These are phyloP conservation scores for Sisor rabdophorus DNA, from an alignment of 2,113 vertebrate genomes.

Conservation along the genomic window DNA sequence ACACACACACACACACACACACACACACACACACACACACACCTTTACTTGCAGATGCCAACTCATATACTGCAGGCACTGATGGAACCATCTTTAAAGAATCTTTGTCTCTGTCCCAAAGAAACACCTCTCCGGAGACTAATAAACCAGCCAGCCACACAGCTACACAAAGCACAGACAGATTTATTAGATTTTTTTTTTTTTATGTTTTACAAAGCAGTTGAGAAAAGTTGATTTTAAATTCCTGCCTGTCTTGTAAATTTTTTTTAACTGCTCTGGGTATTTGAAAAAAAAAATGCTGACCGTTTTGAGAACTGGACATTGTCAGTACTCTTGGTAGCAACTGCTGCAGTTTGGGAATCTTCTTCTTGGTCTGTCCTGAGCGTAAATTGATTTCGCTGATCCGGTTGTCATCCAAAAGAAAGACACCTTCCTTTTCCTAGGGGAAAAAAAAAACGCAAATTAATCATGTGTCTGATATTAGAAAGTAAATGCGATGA, in stretches of 20 bases:
- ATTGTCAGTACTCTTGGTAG: conserved; percentile 77
- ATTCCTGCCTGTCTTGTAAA: background rate
- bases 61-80: conserved; percentile 65
- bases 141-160: conserved; percentile 84
- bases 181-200: background rate
- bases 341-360: conserved; percentile 77
- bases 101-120: conserved; percentile 92
- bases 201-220: background rate
- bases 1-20: no score
- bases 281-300: background rate
- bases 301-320: conserved; percentile 80
- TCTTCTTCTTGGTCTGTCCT: conserved; percentile 84
- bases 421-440: conserved; percentile 88
- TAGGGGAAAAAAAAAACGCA: conserved; percentile 48
- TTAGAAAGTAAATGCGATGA: background rate
- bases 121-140: conserved; percentile 81
- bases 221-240: background rate
- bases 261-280: background rate
- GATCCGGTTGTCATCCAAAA: conserved; percentile 82
- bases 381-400: conserved; percentile 86
- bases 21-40: no score
- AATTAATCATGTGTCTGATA: background rate
- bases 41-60: conserved; percentile 65
- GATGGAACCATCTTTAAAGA: conserved; percentile 74
- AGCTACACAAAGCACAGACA: conserved; percentile 63